These are phyloP conservation scores for Philypnodon macrostomus DNA, from an alignment of 2,797 vertebrate genomes.

Conservation along the genomic window DNA sequence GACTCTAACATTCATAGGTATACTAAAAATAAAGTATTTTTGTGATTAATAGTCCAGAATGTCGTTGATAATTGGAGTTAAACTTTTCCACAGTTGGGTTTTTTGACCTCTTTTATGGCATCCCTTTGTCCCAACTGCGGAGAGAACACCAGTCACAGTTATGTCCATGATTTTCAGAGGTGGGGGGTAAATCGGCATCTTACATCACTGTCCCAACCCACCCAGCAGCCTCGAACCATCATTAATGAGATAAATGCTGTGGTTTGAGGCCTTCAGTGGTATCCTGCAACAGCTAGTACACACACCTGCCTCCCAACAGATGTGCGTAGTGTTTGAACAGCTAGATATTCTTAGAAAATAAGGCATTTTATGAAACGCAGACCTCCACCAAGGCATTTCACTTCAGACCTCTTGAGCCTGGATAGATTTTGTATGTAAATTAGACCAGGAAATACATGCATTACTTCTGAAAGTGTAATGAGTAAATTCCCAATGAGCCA, in stretches of 20 bases:
- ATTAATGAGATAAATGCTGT: slow-evolving; percentile 58
- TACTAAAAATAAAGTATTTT: slow-evolving; percentile 9
- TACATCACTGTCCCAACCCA: slow-evolving; percentile 53
- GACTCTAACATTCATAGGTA: not conserved
- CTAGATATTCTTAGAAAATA: too few species aligned
- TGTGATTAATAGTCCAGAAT: slow-evolving; percentile 23
- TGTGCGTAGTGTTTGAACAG: too few species aligned
- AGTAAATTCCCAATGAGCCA: too few species aligned
- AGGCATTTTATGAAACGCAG: too few species aligned
- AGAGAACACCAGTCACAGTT: slow-evolving; percentile 52
- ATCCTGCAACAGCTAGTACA: slow-evolving; percentile 29
- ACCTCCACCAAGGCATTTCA: too few species aligned
- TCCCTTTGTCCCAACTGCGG: slow-evolving; percentile 37
- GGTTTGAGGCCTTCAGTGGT: slow-evolving; percentile 22
- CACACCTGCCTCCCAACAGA: slow-evolving; percentile 43
- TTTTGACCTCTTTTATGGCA: slow-evolving; percentile 44
- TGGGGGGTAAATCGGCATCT: slow-evolving; percentile 59
- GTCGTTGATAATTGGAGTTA: slow-evolving; percentile 33
- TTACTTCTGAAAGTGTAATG: too few species aligned
- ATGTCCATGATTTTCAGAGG: slow-evolving; percentile 44
- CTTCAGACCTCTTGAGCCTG: too few species aligned
- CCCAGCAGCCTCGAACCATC: slow-evolving; percentile 43
- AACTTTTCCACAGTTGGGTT: slow-evolving; percentile 43
- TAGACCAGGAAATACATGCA: too few species aligned
- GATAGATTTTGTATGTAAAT: too few species aligned